phyloP scores from a whole-genome alignment of 2,888 invertebrate genomes.

The Allacma fusca region DNA sequence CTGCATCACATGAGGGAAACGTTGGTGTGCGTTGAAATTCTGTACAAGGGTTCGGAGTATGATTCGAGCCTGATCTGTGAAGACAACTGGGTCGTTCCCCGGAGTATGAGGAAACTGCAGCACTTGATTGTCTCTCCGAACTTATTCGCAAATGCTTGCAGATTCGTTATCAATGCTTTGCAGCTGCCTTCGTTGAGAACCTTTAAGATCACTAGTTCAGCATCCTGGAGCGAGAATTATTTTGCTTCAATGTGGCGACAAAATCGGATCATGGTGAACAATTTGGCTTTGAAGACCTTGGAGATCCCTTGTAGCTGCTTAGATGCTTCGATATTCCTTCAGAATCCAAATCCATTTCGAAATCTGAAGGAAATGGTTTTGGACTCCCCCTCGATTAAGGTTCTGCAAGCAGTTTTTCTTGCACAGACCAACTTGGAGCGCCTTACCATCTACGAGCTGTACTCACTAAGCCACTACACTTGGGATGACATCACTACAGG shows the following conservation, averaged over 20 bases:
- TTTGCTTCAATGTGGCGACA: conserved; percentile 21
- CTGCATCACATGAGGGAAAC: conserved; percentile 17
- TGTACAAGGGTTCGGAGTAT: conserved; percentile 19
- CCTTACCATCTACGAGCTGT: conserved; percentile 13
- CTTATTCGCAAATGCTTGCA: conserved; percentile 7
- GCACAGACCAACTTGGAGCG: conserved; percentile 13
- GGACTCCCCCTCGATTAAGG: conserved; percentile 16
- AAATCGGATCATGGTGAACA: background rate
- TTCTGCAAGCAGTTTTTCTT: conserved; percentile 23
- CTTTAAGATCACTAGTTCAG: background rate
- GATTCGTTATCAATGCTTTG: conserved; percentile 21
- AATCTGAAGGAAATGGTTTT: conserved; percentile 22
- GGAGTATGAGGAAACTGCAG: conserved; percentile 8
- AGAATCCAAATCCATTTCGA: conserved; percentile 20
- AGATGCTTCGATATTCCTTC: conserved; percentile 24
- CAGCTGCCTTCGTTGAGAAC: conserved; percentile 3
- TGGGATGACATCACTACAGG: conserved; percentile 20
- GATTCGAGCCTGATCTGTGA: background rate
- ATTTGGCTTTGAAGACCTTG: too few species aligned
- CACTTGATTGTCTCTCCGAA: background rate
- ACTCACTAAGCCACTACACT: background rate
- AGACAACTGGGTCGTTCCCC: conserved; percentile 26
- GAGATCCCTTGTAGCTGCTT: conserved; percentile 11
- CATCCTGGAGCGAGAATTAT: conserved; percentile 21
- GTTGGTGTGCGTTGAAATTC: background rate